phyloP scores from a whole-genome alignment of 1,140 invertebrate species.

The Papilio polytes region DNA sequence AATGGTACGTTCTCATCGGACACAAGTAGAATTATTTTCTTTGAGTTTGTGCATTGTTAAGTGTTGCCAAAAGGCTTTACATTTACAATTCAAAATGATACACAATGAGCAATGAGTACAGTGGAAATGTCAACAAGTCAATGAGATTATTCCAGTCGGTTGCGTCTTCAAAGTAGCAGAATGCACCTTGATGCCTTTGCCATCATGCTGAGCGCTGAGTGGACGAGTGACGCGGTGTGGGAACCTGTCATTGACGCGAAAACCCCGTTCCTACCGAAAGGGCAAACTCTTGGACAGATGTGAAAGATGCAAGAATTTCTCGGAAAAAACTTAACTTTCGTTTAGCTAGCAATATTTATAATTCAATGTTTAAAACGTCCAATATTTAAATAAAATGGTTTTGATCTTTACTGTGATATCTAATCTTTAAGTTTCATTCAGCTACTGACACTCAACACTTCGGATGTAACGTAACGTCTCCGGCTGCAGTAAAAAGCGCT shows the following conservation, averaged over 20 bases:
- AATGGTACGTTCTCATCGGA: background rate
- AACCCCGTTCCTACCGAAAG: slow-evolving; percentile 16
- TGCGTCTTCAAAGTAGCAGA: slow-evolving; percentile 37
- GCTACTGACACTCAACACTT: background rate
- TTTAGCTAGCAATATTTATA: too few relatives aligned
- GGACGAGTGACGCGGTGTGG: slow-evolving; percentile 16
- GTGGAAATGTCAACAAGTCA: slow-evolving; percentile 47
- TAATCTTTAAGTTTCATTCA: too few relatives aligned
- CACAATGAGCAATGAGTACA: slow-evolving; percentile 43
- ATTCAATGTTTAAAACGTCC: background rate
- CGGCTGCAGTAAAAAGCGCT: background rate
- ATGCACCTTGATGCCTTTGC: slow-evolving; percentile 33
- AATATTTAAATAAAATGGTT: background rate
- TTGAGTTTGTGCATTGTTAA: background rate
- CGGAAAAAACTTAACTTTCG: background rate
- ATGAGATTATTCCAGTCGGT: slow-evolving; percentile 44
- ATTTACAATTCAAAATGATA: slow-evolving; percentile 28
- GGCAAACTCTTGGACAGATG: background rate
- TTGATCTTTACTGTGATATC: background rate
- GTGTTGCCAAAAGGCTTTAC: slow-evolving; percentile 1
- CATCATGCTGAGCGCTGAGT: background rate
- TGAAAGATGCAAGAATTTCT: background rate
- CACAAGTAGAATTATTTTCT: background rate
- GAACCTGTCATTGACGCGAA: background rate
- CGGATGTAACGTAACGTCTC: background rate